Base-by-base conservation (phyloP, 2,113 vertebrate genomes). In the Cottus gobio region DNA sequence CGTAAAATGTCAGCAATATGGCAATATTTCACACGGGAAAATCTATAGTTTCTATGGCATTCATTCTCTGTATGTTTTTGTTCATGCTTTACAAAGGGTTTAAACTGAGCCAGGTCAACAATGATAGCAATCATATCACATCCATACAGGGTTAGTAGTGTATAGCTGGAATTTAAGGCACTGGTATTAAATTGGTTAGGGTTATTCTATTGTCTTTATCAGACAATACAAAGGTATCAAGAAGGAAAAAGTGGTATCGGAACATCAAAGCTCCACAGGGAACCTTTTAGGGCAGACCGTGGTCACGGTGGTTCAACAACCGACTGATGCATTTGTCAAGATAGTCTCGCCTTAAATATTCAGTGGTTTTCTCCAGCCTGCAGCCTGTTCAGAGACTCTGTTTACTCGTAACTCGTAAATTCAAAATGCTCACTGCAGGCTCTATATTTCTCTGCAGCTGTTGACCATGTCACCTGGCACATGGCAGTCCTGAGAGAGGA, bases 381-480 rank as follows among this genome's bases (percentile, higher is more conserved):
- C 8, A 39, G 62, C n/a, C 28, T 62, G 61, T 77, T 48, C 46
- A 39, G 5, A 48, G 31, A 42, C 3, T 3, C 31, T 80, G 62
- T 83, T 75, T 73, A 54, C 71, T n/a, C 30, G 39, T 82, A 73
- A 57, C 82, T 75, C 16, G 18, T 79, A 36, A 74, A 77, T 77
- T 80, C 36, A 71, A 71, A 66, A 80, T 67, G 60, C 28, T 24
- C 18, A 30, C 75, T 81, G 68, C 22, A 74, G 83, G 71, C 75
- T 39, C 72, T 76, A 70, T 74, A 83, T 86, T 85, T 81, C 82
- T 74, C 64, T 79, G 83, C 80, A 80, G 82, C 67, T 87, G 86
- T 83, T 88, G 91, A 88, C 69, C 86, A 78, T 77, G 83, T 89
- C 82, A 93, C 83, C 90, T 90, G 87, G 83, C 71, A 84, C 71